Percentiles rank a stretch among this genome's conserved stretches.
Evolutionary conservation across 2,113 vertebrate genomes (phyloP).

Genomic region (Oxyruncus cristatus): DNA sequence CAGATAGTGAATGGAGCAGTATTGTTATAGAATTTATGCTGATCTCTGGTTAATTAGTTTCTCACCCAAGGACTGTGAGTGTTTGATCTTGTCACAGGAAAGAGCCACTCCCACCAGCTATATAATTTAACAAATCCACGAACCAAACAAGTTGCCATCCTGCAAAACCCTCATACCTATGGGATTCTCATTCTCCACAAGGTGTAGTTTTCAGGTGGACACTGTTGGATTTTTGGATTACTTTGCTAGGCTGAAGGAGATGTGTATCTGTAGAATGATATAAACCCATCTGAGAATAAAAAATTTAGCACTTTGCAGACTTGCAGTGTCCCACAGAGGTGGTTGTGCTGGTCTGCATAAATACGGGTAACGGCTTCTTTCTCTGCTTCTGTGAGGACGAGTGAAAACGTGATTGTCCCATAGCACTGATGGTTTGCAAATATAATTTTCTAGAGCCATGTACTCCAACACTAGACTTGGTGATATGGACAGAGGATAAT

Average conservation of each 20-base stretch:
- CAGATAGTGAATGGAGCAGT: background rate
- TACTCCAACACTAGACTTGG: background rate
- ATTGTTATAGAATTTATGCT: background rate
- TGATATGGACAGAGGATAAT: background rate
- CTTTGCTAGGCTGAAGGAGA: background rate
- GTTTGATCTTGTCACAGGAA: background rate
- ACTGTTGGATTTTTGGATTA: background rate
- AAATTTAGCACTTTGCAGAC: background rate
- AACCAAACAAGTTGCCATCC: background rate
- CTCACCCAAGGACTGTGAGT: background rate
- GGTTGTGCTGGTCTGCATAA: background rate
- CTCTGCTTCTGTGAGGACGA: background rate
- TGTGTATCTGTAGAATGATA: background rate
- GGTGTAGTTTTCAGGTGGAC: background rate
- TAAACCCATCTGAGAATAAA: background rate
- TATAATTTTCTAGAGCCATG: background rate
- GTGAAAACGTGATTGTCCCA: background rate
- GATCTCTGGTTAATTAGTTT: background rate
- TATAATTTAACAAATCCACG: background rate
- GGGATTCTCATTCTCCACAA: accelerated
- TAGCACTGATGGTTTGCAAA: background rate
- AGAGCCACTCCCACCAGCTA: background rate
- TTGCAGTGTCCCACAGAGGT: background rate
- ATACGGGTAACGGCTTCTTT: background rate
- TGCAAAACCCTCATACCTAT: background rate